Conservation (phyloP, 2,888 invertebrate genomes). For the Schrankia costaestrigalis region DNA sequence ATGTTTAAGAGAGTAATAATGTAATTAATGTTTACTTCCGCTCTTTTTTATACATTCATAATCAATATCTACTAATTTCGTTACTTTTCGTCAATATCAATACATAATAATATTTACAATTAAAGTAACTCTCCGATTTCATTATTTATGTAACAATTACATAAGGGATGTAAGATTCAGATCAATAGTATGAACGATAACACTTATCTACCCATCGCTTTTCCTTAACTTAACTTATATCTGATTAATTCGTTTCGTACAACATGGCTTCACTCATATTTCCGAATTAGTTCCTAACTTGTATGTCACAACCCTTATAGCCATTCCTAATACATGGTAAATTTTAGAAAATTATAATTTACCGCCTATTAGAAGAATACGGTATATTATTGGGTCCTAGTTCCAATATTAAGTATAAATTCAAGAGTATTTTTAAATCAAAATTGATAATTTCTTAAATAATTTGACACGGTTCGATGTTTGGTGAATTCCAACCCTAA, state of each 20-base stretch:
- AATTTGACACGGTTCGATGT: too few relatives aligned
- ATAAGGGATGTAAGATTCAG: conserved; percentile 21
- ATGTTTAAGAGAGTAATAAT: too few relatives aligned
- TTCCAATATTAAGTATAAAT: too few relatives aligned
- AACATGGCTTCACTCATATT: conserved; percentile 11
- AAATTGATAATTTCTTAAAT: too few relatives aligned
- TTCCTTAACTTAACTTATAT: conserved; percentile 12
- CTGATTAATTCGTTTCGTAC: conserved; percentile 27
- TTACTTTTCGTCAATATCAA: conserved; percentile 5
- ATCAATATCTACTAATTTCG: conserved; percentile 6
- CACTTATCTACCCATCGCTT: conserved; percentile 2
- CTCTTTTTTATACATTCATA: too few relatives aligned
- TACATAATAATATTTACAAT: conserved; percentile 22
- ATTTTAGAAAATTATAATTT: background rate
- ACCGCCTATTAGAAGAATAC: background rate
- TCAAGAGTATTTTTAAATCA: too few relatives aligned
- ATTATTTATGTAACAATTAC: conserved; percentile 6
- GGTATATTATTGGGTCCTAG: too few relatives aligned
- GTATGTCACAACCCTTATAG: conserved; percentile 32
- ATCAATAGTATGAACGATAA: conserved; percentile 17
- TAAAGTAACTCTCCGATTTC: conserved; percentile 5
- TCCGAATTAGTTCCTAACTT: conserved; percentile 24
- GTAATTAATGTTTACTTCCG: too few relatives aligned
- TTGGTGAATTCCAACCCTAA: too few relatives aligned
- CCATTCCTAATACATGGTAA: conserved; percentile 16